Percentiles rank a stretch among this genome's conserved stretches.
Evolutionary conservation across 2,797 vertebrate genomes (phyloP).

Genomic region (Odontamblyopus rebecca): DNA sequence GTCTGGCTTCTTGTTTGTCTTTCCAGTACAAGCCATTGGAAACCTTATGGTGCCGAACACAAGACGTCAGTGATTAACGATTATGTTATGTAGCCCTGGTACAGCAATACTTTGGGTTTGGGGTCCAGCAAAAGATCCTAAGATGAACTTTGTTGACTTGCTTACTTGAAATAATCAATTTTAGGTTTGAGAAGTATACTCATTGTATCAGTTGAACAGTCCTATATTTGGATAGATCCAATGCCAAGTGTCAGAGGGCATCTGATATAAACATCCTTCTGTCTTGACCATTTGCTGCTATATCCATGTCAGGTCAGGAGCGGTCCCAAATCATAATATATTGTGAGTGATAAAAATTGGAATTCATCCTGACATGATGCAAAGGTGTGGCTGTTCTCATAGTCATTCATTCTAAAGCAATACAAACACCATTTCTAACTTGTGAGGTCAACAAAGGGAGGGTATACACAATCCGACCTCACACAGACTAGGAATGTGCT

Average conservation of each 20-base stretch:
- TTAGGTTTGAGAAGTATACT: no score
- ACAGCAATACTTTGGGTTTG: constrained; percentile 33
- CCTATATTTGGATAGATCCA: background rate
- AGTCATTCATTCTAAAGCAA: constrained; percentile 44
- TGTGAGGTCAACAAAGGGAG: constrained; percentile 65
- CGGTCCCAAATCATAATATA: constrained; percentile 23
- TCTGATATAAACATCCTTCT: background rate
- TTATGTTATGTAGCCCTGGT: constrained; percentile 28
- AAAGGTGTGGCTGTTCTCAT: constrained; percentile 50
- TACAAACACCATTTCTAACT: constrained; percentile 60
- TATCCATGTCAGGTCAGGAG: constrained; percentile 11
- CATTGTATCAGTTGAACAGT: no score
- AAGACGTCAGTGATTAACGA: constrained; percentile 26
- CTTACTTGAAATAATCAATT: constrained; percentile 12
- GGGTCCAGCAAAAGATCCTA: constrained; percentile 35
- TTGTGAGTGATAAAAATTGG: constrained; percentile 24
- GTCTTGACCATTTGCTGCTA: background rate
- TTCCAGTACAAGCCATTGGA: constrained; percentile 13
- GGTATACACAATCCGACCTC: constrained; percentile 44
- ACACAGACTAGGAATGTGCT: constrained; percentile 51
- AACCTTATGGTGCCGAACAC: constrained; percentile 14
- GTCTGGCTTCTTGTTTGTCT: constrained; percentile 5
- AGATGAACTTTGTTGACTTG: constrained; percentile 13
- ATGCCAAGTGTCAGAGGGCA: background rate
- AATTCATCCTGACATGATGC: constrained; percentile 33